Base-by-base conservation (phyloP, 2,888 invertebrate genomes). In the Epinotia ramella region DNA sequence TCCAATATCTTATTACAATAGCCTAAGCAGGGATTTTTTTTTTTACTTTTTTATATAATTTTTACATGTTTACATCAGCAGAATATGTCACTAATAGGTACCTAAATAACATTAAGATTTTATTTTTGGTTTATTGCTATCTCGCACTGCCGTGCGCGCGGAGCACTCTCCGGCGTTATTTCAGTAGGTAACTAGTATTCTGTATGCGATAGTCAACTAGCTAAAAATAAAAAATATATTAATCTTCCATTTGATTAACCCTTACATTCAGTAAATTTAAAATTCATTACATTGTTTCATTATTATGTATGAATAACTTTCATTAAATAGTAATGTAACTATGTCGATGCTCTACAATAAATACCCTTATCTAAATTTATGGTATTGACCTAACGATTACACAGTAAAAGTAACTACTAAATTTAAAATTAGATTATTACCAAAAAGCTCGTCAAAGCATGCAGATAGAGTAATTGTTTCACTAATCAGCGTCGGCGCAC, bases 391-490 rank as follows among this genome's bases (percentile, higher is more conserved):
- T 94, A 94, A 92, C 80, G 93, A 92, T 94, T 94, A 94, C 89
- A 93, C 90, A 92, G 89, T 93, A 86, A 93, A 92, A 91, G 89
- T 94, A 92, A 91, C 93, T 94, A 92, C 92, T 91, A 91, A 89
- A 87, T 90, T 89, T 93, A 91, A 92, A 93, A 93, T 92, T 92
- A 94, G 91, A 92, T 93, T 94, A 94, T 93, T 93, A 92, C 94
- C 93, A 91, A 93, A 94, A 95, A 95, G 94, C 94, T 94, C 94
- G 93, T 94, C 94, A 88, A 94, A 95, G 94, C 94, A 94, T 94
- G 94, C 94, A 92, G 90, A 93, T 93, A 94, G 92, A 90, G 88
- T 92, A 93, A 91, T 88, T 87, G 88, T 90, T 91, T 91, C 86
- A 91, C 93, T 94, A 94, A 88, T 89, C 89, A 90, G 92, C 94